Percentiles rank a stretch among this genome's conserved stretches.
phyloP scores from a whole-genome alignment of 2,797 vertebrate species.

The Clarias pachynema region DNA sequence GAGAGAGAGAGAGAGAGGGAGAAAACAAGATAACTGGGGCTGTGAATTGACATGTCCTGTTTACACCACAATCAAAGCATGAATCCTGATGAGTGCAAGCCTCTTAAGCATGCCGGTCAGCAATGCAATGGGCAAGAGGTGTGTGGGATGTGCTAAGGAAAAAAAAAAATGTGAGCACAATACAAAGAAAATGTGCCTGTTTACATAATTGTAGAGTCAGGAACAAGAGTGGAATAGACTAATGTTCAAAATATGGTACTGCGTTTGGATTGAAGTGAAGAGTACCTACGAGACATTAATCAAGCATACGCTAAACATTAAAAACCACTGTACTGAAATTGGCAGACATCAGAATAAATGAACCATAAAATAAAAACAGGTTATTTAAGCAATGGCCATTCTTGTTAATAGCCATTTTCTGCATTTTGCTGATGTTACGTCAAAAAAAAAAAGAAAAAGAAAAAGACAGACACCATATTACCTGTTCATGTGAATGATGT shows the following conservation, averaged over 20 bases:
- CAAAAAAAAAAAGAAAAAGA: background rate
- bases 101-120: conserved; percentile 45
- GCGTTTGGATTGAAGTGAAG: background rate
- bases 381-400: too few species aligned
- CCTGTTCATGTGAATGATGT: conserved; percentile 13
- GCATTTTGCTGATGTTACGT: conserved; percentile 12
- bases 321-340: background rate
- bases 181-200: conserved; percentile 41
- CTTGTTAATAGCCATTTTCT: background rate
- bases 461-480: background rate
- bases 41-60: conserved; percentile 65
- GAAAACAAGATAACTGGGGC: conserved; percentile 58
- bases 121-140: conserved; percentile 44
- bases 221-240: conserved; percentile 29
- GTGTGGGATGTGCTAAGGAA: conserved; percentile 44
- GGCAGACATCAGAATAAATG: background rate
- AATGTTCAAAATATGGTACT: conserved; percentile 17
- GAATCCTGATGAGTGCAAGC: conserved; percentile 46
- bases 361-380: background rate
- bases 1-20: background rate
- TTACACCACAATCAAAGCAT: conserved; percentile 61
- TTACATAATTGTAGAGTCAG: conserved; percentile 42
- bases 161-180: conserved; percentile 47
- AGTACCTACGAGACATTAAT: background rate
- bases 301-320: background rate